Evolutionary conservation across 2,113 vertebrate species (phyloP).

Genomic region (Pelmatolapia mariae): DNA sequence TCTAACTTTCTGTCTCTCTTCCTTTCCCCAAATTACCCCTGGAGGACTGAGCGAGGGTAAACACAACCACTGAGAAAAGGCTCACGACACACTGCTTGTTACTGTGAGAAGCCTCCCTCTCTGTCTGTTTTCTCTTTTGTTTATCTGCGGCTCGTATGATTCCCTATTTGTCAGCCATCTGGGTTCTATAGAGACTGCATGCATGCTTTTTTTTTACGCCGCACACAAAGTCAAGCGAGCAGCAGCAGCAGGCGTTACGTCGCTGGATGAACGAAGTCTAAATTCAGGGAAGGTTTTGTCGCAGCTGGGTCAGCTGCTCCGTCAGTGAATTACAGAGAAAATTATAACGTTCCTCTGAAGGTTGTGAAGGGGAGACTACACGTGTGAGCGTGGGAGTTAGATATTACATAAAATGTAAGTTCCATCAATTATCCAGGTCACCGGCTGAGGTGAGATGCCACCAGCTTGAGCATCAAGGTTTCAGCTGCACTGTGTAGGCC

Average conservation of each 20-base stretch:
- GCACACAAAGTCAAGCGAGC: constrained; percentile 4
- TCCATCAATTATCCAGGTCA: constrained; percentile 27
- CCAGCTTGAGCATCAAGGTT: constrained; percentile 2
- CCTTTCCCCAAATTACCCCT: constrained; percentile 53
- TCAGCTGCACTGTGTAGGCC: neutral
- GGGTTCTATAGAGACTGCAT: neutral
- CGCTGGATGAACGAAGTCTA: neutral
- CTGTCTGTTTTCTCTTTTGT: constrained; percentile 5
- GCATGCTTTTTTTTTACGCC: neutral
- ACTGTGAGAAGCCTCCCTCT: constrained; percentile 32
- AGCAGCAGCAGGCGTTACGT: neutral
- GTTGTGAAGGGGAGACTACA: neutral
- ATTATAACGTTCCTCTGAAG: neutral
- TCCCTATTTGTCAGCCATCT: constrained; percentile 50
- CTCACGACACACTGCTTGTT: constrained; percentile 37
- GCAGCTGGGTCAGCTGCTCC: constrained; percentile 24
- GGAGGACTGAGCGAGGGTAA: constrained; percentile 46
- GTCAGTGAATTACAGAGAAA: constrained; percentile 12
- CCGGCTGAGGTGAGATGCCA: constrained; percentile 26
- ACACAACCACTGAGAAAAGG: constrained; percentile 44
- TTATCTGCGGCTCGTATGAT: constrained; percentile 36
- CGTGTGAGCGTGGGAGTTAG: neutral
- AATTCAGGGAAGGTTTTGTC: neutral
- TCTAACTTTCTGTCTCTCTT: constrained; percentile 61
- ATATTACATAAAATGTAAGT: constrained; percentile 20